Base-by-base conservation (phyloP, 2,113 vertebrate species). In the Phodopus roborovskii region DNA sequence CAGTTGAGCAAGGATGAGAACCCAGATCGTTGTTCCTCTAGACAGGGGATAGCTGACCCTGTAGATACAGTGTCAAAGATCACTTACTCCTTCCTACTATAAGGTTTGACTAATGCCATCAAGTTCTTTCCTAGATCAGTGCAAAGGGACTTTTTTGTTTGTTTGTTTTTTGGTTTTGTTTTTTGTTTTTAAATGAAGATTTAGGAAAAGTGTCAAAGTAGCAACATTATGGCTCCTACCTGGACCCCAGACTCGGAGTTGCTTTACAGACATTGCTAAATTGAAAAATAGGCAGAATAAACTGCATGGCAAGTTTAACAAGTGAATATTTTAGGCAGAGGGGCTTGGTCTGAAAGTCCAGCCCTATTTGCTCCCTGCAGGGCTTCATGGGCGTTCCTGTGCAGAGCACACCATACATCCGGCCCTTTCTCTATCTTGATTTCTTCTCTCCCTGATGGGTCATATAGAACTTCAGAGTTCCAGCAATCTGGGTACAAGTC, bases 121-220 rank as follows among this genome's bases (percentile, higher is more conserved):
- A 84, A 78, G 20, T n/a, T 71, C 19, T 89, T 90, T 74, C 20
- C 53, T 16, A 90, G 56, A 78, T 90, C n/a, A 19, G 4, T 58
- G 16, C n/a, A 84, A 85, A 60, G 71, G 13, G 26, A 74, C 77
- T 86, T 95, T 92, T 84, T 58, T 58, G 15, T 12, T 19, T 62
- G 20, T 62, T 26, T 73, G 88, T 94, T 88, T 84, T 45, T 45
- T 45, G 3, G 45, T 45, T 45, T 45, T 45, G 3, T 3, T 45
- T 45, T 94, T 88, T 85, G 7, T 74, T 91, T 92, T 19, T 60
- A 24, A 60, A 2, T 78, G 33, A 86, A 62, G 68, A 42, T 91
- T 96, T 88, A 75, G 62, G 77, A 87, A 82, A 96, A 97, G 71
- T 83, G n/a, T 79, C 92, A 56, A 58, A 79, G 50, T 39, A 53